Evolutionary conservation across 2,113 vertebrate genomes (phyloP).

Genomic region (Glaucomys volans): DNA sequence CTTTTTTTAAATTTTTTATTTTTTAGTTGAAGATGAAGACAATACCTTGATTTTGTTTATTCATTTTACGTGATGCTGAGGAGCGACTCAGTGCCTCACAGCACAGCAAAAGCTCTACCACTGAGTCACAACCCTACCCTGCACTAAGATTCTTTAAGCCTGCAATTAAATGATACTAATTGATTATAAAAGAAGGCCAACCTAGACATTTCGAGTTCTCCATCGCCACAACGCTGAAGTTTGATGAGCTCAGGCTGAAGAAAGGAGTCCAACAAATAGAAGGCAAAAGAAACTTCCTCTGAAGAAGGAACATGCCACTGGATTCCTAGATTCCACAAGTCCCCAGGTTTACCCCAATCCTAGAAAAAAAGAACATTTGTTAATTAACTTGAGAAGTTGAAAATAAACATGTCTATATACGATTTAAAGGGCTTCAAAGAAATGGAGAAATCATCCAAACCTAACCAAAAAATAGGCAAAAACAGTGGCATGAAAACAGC

Average conservation of each 20-base stretch:
- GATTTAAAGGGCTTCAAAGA: background rate
- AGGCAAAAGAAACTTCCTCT: conserved; percentile 93
- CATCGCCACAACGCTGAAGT: conserved; percentile 91
- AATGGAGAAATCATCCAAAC: background rate
- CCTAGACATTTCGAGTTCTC: conserved; percentile 96
- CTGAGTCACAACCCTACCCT: no score
- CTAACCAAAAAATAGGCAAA: background rate
- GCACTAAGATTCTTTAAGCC: background rate
- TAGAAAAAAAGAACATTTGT: conserved; percentile 78
- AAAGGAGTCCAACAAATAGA: conserved; percentile 94
- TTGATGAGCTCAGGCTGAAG: conserved; percentile 95
- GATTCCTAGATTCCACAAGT: conserved; percentile 96
- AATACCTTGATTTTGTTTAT: no score
- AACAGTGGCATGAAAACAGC: conserved; percentile 17
- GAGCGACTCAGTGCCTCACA: no score
- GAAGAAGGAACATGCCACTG: conserved; percentile 96
- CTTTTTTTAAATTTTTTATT: no score
- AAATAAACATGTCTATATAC: background rate
- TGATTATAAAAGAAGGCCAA: conserved; percentile 77
- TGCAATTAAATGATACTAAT: background rate
- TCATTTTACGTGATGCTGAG: no score
- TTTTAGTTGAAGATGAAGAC: no score
- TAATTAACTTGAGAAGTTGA: background rate
- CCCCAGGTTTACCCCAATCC: conserved; percentile 99
- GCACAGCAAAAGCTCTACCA: no score